These are phyloP conservation scores for cattle (Bos taurus) DNA, from an alignment of 2,113 vertebrate genomes.

Conservation along the genomic window ARS-UCD2.0 NC_037339.1:30338001-30338500, in stretches of 20 bases:
- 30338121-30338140: neutral
- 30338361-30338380: neutral
- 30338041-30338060: neutral
- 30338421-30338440: neutral
- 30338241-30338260: neutral
- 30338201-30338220: neutral
- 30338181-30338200: neutral
- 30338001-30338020: neutral
- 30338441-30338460: neutral
- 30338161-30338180: neutral
- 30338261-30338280: neutral
- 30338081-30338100: neutral
- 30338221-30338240: neutral
- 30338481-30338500: neutral
- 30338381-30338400: neutral
- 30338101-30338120: neutral
- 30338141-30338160: neutral
- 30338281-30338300: neutral
- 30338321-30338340: neutral
- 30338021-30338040: too few species aligned
- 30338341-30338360: neutral
- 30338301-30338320: neutral
- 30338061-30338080: too few species aligned
- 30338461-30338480: neutral
- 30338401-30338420: neutral